phyloP scores from a whole-genome alignment of 2,797 vertebrate genomes.

The Tamandua tetradactyla region DNA sequence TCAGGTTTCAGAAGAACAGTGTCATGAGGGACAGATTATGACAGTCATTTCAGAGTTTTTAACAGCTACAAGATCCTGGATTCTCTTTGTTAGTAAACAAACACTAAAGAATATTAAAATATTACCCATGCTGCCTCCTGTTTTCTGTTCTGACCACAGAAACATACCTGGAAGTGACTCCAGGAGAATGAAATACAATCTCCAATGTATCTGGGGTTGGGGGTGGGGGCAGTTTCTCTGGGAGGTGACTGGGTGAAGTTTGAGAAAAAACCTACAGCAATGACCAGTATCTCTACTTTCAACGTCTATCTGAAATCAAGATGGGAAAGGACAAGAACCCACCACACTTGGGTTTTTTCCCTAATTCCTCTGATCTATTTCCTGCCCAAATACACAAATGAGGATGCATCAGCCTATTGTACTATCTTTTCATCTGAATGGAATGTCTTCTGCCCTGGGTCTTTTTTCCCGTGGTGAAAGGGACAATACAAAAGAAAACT shows the following conservation, averaged over 20 bases:
- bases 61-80: background rate
- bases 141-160: slow-evolving; percentile 7
- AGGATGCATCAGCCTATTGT: background rate
- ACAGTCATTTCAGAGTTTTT: background rate
- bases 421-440: background rate
- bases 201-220: background rate
- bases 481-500: slow-evolving; percentile 24
- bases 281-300: background rate
- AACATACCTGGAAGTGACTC: background rate
- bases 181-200: background rate
- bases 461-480: background rate
- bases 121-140: background rate
- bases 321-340: background rate
- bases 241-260: background rate
- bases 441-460: background rate
- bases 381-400: background rate
- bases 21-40: background rate
- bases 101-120: too few relatives aligned
- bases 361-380: background rate
- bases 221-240: background rate
- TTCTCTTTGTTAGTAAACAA: background rate
- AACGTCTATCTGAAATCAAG: background rate
- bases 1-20: background rate
- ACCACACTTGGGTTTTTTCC: background rate
- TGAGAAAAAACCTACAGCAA: background rate